Percentiles rank a stretch among this genome's conserved stretches.
These are phyloP conservation scores for Coelopa pilipes DNA, from an alignment of 2,888 invertebrate species.

Conservation along the genomic window DNA sequence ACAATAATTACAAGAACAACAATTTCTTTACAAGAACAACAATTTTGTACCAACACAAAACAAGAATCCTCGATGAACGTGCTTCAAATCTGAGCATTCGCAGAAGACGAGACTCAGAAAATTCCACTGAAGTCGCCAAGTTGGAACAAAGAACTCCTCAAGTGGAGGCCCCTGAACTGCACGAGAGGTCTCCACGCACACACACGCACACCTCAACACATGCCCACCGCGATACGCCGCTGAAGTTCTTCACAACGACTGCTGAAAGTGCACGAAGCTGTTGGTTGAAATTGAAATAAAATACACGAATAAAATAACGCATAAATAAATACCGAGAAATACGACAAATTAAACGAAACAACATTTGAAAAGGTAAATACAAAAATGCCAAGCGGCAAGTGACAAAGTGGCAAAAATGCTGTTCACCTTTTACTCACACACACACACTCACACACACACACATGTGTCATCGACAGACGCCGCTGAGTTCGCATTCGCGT, in stretches of 20 bases:
- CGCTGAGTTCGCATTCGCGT: background rate
- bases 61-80: too few relatives aligned
- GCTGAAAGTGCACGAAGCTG: background rate
- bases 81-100: too few relatives aligned
- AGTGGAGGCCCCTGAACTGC: too few relatives aligned
- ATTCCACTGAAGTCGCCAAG: too few relatives aligned
- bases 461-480: background rate
- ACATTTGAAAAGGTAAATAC: background rate
- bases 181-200: too few relatives aligned
- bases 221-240: background rate
- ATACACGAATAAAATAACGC: background rate
- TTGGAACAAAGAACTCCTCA: background rate
- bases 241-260: background rate
- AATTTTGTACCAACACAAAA: too few relatives aligned
- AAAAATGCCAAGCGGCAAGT: constrained; percentile 23
- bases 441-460: constrained; percentile 24
- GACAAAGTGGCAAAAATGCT: constrained; percentile 44
- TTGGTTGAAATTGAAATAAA: background rate
- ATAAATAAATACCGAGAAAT: too few relatives aligned
- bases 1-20: too few relatives aligned
- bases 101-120: too few relatives aligned
- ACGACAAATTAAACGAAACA: too few relatives aligned
- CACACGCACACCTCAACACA: background rate
- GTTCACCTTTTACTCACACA: constrained; percentile 46
- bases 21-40: too few relatives aligned